Percentiles rank a stretch among this genome's conserved stretches.
phyloP scores from a whole-genome alignment of 2,888 invertebrate species.

The Baronia brevicornis region DNA sequence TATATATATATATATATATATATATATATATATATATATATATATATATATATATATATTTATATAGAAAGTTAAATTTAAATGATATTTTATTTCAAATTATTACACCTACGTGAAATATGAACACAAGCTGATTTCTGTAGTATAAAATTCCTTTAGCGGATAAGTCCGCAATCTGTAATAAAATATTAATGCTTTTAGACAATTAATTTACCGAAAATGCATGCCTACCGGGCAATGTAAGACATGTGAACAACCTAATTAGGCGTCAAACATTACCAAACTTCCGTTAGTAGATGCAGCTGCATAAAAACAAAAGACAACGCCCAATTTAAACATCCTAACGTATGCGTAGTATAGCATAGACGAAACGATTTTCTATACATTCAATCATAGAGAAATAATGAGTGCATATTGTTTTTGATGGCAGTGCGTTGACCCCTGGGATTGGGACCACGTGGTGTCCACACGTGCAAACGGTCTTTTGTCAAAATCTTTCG shows the following conservation, averaged over 20 bases:
- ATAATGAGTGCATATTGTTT: constrained; percentile 54
- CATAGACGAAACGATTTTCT: constrained; percentile 21
- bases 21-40: no score
- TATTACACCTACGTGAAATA: no score
- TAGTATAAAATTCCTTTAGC: no score
- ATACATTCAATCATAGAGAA: constrained; percentile 30
- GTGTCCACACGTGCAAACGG: constrained; percentile 52
- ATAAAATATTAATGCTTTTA: no score
- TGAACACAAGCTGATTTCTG: no score
- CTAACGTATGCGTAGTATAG: constrained; percentile 14
- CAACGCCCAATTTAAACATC: constrained; percentile 24
- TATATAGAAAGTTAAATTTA: no score
- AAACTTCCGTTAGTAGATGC: constrained; percentile 29
- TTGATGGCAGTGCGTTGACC: constrained; percentile 45
- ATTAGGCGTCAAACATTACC: constrained; percentile 19
- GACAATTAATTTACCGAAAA: no score
- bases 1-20: no score
- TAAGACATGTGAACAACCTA: constrained; percentile 19
- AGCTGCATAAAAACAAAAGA: constrained; percentile 54
- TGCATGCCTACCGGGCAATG: no score
- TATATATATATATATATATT: no score
- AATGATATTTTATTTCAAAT: no score
- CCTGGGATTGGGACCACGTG: constrained; percentile 46
- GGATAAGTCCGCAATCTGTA: no score
- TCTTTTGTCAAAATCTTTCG: constrained; percentile 56